These are phyloP conservation scores for Centropristis striata DNA, from an alignment of 2,113 vertebrate genomes.

Conservation along the genomic window DNA sequence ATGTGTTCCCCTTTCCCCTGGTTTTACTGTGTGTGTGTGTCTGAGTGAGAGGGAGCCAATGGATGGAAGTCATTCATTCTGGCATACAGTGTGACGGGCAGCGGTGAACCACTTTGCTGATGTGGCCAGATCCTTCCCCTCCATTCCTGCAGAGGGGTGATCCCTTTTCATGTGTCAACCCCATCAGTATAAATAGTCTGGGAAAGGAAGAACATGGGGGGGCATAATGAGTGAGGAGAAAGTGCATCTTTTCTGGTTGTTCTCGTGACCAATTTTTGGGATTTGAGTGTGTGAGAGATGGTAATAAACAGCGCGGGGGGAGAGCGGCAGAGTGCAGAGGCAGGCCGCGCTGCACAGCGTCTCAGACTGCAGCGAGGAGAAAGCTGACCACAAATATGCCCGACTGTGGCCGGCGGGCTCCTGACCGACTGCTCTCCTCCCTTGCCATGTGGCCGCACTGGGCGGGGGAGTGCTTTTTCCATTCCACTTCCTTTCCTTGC, in stretches of 20 bases:
- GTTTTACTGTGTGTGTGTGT: slow-evolving; percentile 60
- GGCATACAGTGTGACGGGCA: slow-evolving; percentile 65
- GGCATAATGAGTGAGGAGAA: slow-evolving; percentile 66
- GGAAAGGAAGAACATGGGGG: slow-evolving; percentile 44
- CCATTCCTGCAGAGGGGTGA: slow-evolving; percentile 61
- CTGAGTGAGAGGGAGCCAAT: slow-evolving; percentile 51
- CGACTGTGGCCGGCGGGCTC: slow-evolving; percentile 83
- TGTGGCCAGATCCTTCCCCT: slow-evolving; percentile 74
- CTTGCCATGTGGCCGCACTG: slow-evolving; percentile 74
- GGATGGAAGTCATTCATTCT: slow-evolving; percentile 80
- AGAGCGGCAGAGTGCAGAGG: slow-evolving; percentile 38
- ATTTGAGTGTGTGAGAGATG: slow-evolving; percentile 43
- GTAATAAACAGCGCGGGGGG: not conserved
- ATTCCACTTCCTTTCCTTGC: slow-evolving; percentile 79
- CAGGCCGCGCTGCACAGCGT: slow-evolving; percentile 40
- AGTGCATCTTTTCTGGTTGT: slow-evolving; percentile 59
- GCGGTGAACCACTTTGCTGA: slow-evolving; percentile 80
- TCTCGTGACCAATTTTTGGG: slow-evolving; percentile 34
- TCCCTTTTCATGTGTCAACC: slow-evolving; percentile 69
- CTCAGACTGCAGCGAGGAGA: slow-evolving; percentile 76
- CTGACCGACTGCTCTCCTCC: slow-evolving; percentile 83
- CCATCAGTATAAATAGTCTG: slow-evolving; percentile 76
- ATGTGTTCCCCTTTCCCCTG: slow-evolving; percentile 69
- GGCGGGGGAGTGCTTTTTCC: slow-evolving; percentile 80
- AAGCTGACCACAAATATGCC: slow-evolving; percentile 86